These are phyloP conservation scores for Nasonia giraulti DNA, from an alignment of 1,140 invertebrate species.

Conservation along the genomic window DNA sequence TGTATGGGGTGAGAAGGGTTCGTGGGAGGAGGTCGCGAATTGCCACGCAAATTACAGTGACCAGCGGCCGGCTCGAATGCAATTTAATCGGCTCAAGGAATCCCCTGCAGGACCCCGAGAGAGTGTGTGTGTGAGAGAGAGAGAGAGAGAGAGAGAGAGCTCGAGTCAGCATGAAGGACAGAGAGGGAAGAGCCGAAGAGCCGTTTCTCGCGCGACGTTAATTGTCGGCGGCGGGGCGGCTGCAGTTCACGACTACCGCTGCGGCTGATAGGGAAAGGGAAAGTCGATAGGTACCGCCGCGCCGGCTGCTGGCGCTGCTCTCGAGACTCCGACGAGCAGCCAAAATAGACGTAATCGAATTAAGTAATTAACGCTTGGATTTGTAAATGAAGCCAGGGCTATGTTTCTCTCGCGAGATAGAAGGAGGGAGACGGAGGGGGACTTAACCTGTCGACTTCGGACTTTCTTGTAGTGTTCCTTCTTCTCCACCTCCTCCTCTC, in stretches of 20 bases:
- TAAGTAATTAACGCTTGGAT: constrained; percentile 53
- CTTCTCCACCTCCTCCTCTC: no score
- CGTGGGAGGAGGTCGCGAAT: constrained; percentile 48
- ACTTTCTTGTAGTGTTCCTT: constrained; percentile 10
- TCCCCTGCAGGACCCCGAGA: no score
- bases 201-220: constrained; percentile 35
- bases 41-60: constrained; percentile 59
- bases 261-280: neutral
- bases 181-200: neutral
- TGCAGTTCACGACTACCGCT: neutral
- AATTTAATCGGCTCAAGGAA: constrained; percentile 47
- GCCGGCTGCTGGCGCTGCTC: neutral
- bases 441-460: constrained; percentile 6
- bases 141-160: neutral
- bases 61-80: constrained; percentile 41
- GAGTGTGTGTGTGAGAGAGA: neutral
- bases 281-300: constrained; percentile 36
- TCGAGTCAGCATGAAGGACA: neutral
- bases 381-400: constrained; percentile 50
- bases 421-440: neutral
- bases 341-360: constrained; percentile 51
- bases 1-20: constrained; percentile 20
- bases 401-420: neutral
- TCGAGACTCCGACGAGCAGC: neutral
- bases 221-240: constrained; percentile 29